Evolutionary conservation across 2,888 invertebrate genomes (phyloP), one percentile per base, ranked within the genome.

Genomic region (Polydrusus pterygomalis): DNA sequence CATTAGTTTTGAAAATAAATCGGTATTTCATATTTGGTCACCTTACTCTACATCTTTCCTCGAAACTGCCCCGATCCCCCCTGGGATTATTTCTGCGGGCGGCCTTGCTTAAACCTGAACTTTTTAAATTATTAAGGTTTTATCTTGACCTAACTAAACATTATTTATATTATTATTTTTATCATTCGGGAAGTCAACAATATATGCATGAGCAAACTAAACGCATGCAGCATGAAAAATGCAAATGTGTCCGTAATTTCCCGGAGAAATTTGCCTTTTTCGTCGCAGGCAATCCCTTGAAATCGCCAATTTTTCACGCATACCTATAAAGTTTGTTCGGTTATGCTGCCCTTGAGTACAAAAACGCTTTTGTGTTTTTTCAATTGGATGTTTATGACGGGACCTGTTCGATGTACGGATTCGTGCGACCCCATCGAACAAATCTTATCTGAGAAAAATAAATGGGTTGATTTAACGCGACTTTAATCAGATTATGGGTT

Each of bases 211-310:
- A 34, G 34, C 30, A 34, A 68, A 68, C 63, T 47, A 49, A 70
- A 63, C 58, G 30, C 60, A 74, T 69, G 74, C 74, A 54, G 68
- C 74, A 74, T 69, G 69, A 69, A 74, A 74, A 74, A 69, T 74
- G 74, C 74, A 74, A 74, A 74, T 74, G n/a, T 38, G 18, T 60
- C 9, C 15, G 73, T 51, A 73, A 73, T 73, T 73, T 51, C 15
- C 63, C 30, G 1, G 17, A 38, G 58, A 9, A 47, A 20, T 25
- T 54, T 58, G 20, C 47, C 25, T 54, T 65, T 65, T 49, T 49
- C 64, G n/a, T 2, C n/a, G 6, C 15, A 9, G 34, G 9, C 10
- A 72, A 64, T 56, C 64, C 30, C 13, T 64, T 34, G 18, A 56
- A 64, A 72, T 72, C 64, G 34, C 15, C 15, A 56, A 40, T 43